These are phyloP conservation scores for Hololepta plana DNA, from an alignment of 2,888 invertebrate species.

Conservation along the genomic window DNA sequence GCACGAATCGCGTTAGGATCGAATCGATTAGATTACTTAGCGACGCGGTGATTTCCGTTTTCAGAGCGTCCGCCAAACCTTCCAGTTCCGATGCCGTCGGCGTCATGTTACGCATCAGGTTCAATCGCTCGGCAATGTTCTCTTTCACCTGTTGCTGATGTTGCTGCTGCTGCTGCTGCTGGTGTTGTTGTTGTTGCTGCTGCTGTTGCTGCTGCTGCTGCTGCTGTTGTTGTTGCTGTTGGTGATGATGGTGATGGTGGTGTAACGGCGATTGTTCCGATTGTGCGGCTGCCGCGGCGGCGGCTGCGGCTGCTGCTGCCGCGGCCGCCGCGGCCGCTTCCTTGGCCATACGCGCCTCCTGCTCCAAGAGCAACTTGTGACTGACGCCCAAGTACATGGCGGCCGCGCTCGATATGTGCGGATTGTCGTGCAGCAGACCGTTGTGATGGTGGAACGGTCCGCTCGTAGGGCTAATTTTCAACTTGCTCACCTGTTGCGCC, in stretches of 20 bases:
- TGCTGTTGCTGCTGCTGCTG: conserved; percentile 23
- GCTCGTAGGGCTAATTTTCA: conserved; percentile 27
- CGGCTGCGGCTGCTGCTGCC: conserved; percentile 34
- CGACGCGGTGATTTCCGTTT: conserved; percentile 74
- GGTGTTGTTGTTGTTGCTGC: conserved; percentile 25
- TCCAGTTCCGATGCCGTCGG: conserved; percentile 68
- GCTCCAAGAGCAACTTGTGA: conserved; percentile 63
- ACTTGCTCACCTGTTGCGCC: conserved; percentile 30
- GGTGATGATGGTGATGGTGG: conserved; percentile 16
- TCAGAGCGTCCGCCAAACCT: conserved; percentile 77
- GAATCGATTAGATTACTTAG: conserved; percentile 74
- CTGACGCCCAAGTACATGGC: conserved; percentile 61
- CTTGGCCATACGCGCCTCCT: conserved; percentile 55
- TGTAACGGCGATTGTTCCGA: conserved; percentile 10
- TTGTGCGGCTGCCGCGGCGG: conserved; percentile 18
- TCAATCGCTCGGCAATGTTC: conserved; percentile 60
- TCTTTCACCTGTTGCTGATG: conserved; percentile 24
- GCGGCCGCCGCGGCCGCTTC: conserved; percentile 38
- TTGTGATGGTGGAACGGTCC: conserved; percentile 29
- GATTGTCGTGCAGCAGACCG: conserved; percentile 22
- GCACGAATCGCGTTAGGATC: conserved; percentile 68
- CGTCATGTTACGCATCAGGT: conserved; percentile 52
- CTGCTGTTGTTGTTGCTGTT: conserved; percentile 25
- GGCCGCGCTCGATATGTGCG: conserved; percentile 31
- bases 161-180: conserved; percentile 22